These are phyloP conservation scores for Ruditapes philippinarum DNA, from an alignment of 1,140 invertebrate species.

Conservation along the genomic window DNA sequence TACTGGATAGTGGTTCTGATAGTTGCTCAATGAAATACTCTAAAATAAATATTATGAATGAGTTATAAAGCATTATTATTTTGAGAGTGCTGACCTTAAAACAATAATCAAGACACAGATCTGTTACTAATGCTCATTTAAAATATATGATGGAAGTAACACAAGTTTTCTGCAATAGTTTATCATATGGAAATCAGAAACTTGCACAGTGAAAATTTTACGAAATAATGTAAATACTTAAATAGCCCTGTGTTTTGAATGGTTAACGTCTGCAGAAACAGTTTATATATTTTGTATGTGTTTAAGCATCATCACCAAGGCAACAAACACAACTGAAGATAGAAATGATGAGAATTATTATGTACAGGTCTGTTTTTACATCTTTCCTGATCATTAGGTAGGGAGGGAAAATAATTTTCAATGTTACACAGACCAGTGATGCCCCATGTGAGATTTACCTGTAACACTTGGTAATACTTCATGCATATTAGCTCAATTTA, in stretches of 20 bases:
- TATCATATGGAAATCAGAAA: background rate
- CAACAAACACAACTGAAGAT: slow-evolving; percentile 33
- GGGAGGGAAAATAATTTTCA: background rate
- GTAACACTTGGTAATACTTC: slow-evolving; percentile 1
- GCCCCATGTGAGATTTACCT: slow-evolving; percentile 12
- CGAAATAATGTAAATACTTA: background rate
- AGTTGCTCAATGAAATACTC: too few species aligned
- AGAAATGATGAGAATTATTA: slow-evolving; percentile 20
- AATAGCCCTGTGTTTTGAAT: slow-evolving; percentile 8
- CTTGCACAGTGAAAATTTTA: background rate
- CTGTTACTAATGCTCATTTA: too few species aligned
- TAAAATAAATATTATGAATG: too few species aligned
- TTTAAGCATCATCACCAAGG: slow-evolving; percentile 29
- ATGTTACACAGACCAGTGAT: background rate
- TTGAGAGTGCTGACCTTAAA: too few species aligned
- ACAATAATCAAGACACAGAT: too few species aligned
- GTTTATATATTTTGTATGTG: slow-evolving; percentile 1
- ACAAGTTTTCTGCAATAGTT: background rate
- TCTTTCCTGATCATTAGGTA: background rate
- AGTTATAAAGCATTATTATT: too few species aligned
- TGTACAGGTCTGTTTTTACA: slow-evolving; percentile 4
- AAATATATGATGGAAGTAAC: too few species aligned
- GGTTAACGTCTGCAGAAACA: background rate
- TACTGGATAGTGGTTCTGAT: too few species aligned
- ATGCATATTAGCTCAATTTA: too few species aligned